phyloP scores from a whole-genome alignment of 2,797 vertebrate species.

The Siniperca undulata region DNA sequence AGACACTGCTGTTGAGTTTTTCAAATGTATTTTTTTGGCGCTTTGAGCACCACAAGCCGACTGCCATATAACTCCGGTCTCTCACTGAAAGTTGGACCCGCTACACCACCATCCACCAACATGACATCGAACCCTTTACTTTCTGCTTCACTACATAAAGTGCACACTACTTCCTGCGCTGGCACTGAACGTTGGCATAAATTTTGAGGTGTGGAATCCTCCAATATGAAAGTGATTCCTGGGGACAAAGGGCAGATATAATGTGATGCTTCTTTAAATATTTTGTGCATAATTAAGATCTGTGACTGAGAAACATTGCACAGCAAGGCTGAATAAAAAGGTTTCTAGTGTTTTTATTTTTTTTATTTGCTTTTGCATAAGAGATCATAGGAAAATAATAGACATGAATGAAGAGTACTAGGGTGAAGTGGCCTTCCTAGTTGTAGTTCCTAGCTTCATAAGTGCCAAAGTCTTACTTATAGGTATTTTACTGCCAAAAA shows the following conservation, averaged over 20 bases:
- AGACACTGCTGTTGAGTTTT: no score
- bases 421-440: background rate
- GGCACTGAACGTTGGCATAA: background rate
- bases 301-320: background rate
- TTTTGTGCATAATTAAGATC: background rate
- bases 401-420: constrained; percentile 21
- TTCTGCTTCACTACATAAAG: background rate
- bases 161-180: no score
- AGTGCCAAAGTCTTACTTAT: constrained; percentile 20
- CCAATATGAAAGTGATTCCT: background rate
- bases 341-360: background rate
- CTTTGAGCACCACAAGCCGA: no score
- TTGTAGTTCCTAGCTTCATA: background rate
- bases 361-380: background rate
- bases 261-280: background rate
- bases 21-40: no score
- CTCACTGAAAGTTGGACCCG: background rate
- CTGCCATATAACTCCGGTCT: no score
- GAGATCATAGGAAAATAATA: constrained; percentile 19
- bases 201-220: background rate
- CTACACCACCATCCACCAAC: background rate
- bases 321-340: background rate
- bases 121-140: background rate
- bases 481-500: constrained; percentile 27
- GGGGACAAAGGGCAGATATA: background rate